Conservation (phyloP, 2,113 vertebrate species). For the Papio anubis region DNA sequence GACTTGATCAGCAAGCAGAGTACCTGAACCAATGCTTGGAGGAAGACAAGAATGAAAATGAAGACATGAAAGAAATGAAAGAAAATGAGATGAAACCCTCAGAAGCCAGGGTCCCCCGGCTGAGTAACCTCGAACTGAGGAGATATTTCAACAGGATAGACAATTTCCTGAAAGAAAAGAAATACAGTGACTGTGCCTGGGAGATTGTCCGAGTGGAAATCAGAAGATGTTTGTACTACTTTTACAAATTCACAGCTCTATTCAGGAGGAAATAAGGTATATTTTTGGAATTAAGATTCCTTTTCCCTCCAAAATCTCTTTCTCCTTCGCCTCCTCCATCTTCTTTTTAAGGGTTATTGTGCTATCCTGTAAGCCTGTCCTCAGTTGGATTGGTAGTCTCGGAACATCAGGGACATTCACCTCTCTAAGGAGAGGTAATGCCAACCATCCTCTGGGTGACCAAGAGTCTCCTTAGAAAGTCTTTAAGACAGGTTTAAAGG, state of each 20-base stretch:
- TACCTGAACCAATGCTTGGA: slow-evolving; percentile 63
- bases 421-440: not conserved
- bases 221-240: slow-evolving; percentile 62
- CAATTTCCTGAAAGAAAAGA: slow-evolving; percentile 74
- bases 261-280: slow-evolving; percentile 63
- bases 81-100: not conserved
- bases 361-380: not conserved
- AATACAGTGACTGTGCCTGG: slow-evolving; percentile 80
- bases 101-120: not conserved
- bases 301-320: not conserved
- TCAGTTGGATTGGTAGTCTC: not conserved
- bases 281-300: slow-evolving; percentile 18
- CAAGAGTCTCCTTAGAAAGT: not conserved
- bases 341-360: not conserved
- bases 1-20: slow-evolving; percentile 68
- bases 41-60: slow-evolving; percentile 48
- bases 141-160: slow-evolving; percentile 80
- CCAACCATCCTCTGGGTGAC: not conserved
- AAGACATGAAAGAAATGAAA: not conserved
- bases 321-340: not conserved
- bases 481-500: not conserved
- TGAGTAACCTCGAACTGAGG: slow-evolving; percentile 39
- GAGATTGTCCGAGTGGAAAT: slow-evolving; percentile 73
- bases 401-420: not conserved
- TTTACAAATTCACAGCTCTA: slow-evolving; percentile 5